These are phyloP conservation scores for Eupithecia exiguata DNA, from an alignment of 2,888 invertebrate species.

Conservation along the genomic window DNA sequence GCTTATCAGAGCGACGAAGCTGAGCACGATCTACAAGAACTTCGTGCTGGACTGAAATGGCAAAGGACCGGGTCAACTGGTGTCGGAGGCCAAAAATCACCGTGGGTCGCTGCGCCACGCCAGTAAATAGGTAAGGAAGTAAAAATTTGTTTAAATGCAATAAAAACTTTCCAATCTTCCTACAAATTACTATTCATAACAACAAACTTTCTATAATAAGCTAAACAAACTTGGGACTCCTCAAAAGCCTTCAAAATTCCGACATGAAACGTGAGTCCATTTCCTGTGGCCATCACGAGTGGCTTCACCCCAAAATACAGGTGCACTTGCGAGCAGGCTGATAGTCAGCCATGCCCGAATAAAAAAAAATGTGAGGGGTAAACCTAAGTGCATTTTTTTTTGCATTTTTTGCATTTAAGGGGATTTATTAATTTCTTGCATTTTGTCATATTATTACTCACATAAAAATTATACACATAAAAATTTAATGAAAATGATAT, in stretches of 20 bases:
- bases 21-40: neutral
- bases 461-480: too few species aligned
- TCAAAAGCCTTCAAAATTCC: constrained; percentile 43
- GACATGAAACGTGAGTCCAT: constrained; percentile 43
- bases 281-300: constrained; percentile 53
- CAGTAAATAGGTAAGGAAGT: too few species aligned
- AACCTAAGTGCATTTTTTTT: too few species aligned
- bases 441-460: too few species aligned
- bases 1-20: neutral
- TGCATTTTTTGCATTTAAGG: neutral
- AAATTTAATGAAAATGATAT: too few species aligned
- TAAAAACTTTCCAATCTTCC: neutral
- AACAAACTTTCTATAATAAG: constrained; percentile 20
- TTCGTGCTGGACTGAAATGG: neutral
- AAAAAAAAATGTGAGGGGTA: neutral
- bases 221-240: constrained; percentile 29
- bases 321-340: constrained; percentile 4
- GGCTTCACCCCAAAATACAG: constrained; percentile 55
- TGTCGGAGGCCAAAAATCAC: too few species aligned
- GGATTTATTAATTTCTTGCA: neutral
- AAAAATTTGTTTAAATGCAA: neutral
- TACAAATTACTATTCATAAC: constrained; percentile 21
- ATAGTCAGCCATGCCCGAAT: neutral
- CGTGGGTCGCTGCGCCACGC: too few species aligned
- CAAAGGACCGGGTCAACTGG: too few species aligned